A percentile compares a stretch with the other conserved stretches of the same genome.
Evolutionary conservation across 2,113 vertebrate genomes (phyloP).

Genomic region (Pygoscelis antarcticus): DNA sequence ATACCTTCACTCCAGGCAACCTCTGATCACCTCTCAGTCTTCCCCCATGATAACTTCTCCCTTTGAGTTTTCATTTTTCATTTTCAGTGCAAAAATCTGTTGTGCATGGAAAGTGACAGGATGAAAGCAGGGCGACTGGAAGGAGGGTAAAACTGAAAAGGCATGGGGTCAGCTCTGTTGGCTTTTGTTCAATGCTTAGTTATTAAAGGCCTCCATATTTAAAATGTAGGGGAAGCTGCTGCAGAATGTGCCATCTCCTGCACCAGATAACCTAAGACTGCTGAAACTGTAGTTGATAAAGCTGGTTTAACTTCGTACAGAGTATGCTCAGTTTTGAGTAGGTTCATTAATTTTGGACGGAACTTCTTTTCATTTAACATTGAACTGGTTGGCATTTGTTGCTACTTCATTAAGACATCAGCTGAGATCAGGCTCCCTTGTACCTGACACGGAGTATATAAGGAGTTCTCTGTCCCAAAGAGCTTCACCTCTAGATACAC

Average conservation of each 20-base stretch:
- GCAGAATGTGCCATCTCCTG: not conserved
- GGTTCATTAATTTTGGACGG: not conserved
- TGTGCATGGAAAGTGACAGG: not conserved
- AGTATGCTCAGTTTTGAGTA: not conserved
- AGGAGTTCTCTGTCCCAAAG: not conserved
- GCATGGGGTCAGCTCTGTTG: not conserved
- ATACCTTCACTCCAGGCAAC: not conserved
- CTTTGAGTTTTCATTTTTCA: not conserved
- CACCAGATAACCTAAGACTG: not conserved
- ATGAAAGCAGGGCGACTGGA: not conserved
- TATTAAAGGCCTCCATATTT: not conserved
- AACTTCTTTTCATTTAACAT: not conserved
- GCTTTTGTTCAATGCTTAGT: not conserved
- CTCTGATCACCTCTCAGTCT: not conserved
- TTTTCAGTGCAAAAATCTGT: not conserved
- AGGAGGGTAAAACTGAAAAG: not conserved
- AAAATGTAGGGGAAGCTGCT: not conserved
- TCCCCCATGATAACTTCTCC: not conserved
- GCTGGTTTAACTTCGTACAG: not conserved
- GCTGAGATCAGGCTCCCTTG: not conserved
- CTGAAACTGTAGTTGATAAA: not conserved
- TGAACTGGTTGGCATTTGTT: not conserved
- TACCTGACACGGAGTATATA: not conserved
- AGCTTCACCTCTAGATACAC: not conserved
- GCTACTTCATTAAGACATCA: not conserved